These are phyloP conservation scores for Chascanopsetta lugubris DNA, from an alignment of 2,113 vertebrate species.

Conservation along the genomic window DNA sequence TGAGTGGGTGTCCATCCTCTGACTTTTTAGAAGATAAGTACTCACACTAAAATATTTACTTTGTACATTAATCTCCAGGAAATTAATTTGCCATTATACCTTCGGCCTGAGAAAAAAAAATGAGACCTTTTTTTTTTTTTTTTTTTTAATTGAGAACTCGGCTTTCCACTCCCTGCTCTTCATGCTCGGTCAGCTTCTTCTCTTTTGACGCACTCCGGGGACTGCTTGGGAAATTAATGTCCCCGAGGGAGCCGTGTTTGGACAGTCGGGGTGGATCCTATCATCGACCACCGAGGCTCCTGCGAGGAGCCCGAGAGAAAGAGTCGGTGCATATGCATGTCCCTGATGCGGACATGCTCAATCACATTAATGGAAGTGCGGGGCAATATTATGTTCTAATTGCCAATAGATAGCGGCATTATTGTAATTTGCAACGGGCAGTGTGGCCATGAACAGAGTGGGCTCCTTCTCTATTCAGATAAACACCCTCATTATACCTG, in stretches of 20 bases:
- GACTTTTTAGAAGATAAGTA: constrained; percentile 68
- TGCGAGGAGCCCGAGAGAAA: constrained; percentile 35
- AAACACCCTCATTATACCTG: constrained; percentile 57
- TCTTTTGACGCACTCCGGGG: constrained; percentile 43
- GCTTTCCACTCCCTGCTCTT: constrained; percentile 55
- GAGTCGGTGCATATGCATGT: constrained; percentile 41
- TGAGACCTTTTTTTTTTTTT: neutral
- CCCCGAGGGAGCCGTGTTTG: constrained; percentile 57
- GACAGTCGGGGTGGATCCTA: constrained; percentile 59
- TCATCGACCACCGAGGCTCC: constrained; percentile 53
- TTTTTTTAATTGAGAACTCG: constrained; percentile 29
- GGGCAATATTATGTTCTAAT: constrained; percentile 62
- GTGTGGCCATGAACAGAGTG: constrained; percentile 37
- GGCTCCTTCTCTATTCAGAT: constrained; percentile 41
- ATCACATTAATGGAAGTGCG: constrained; percentile 62
- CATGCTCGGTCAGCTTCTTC: constrained; percentile 49
- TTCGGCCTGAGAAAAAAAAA: constrained; percentile 31
- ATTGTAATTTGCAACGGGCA: constrained; percentile 51
- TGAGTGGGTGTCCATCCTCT: constrained; percentile 33
- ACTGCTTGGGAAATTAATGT: constrained; percentile 62
- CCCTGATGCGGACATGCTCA: constrained; percentile 51
- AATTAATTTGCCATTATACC: constrained; percentile 70
- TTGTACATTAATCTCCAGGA: constrained; percentile 66
- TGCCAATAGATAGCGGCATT: constrained; percentile 47
- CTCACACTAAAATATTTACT: constrained; percentile 69